phyloP scores from a whole-genome alignment of 2,888 invertebrate genomes.

The Hypena proboscidalis region DNA sequence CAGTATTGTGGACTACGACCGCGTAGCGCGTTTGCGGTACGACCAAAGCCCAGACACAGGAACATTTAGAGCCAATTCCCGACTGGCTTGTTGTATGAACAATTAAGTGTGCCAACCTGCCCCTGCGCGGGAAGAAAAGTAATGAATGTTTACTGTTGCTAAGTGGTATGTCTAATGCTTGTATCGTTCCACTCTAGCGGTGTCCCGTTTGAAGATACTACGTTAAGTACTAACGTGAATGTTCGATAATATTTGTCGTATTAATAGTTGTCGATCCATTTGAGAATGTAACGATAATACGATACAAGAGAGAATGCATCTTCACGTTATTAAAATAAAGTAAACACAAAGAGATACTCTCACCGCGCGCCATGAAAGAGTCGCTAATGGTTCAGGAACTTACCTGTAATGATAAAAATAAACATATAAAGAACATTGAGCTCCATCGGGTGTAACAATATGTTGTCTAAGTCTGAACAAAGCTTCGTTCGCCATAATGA shows the following conservation, averaged over 20 bases:
- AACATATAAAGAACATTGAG: slow-evolving; percentile 76
- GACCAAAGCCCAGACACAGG: slow-evolving; percentile 72
- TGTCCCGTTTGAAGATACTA: slow-evolving; percentile 15
- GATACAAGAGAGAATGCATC: slow-evolving; percentile 17
- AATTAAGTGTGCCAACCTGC: slow-evolving; percentile 79
- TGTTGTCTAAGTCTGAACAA: slow-evolving; percentile 81
- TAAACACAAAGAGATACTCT: slow-evolving; percentile 66
- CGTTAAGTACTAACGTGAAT: slow-evolving; percentile 11
- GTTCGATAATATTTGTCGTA: slow-evolving; percentile 30
- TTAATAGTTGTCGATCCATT: slow-evolving; percentile 32
- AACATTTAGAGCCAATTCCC: slow-evolving; percentile 82
- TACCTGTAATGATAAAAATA: slow-evolving; percentile 82
- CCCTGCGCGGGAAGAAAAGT: slow-evolving; percentile 72
- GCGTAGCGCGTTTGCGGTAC: slow-evolving; percentile 70
- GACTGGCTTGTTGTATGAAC: slow-evolving; percentile 82
- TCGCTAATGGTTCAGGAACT: slow-evolving; percentile 68
- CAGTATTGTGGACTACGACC: slow-evolving; percentile 49
- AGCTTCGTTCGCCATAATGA: slow-evolving; percentile 80
- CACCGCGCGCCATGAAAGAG: slow-evolving; percentile 70
- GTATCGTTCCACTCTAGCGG: slow-evolving; percentile 47
- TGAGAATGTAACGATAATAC: slow-evolving; percentile 22
- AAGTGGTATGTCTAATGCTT: slow-evolving; percentile 55
- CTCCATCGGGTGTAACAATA: slow-evolving; percentile 79
- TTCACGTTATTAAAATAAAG: slow-evolving; percentile 33
- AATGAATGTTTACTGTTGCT: slow-evolving; percentile 74